Percentiles rank a stretch among this genome's conserved stretches.
These are phyloP conservation scores for Tetranychus truncatus DNA, from an alignment of 2,888 invertebrate genomes.

Conservation along the genomic window DNA sequence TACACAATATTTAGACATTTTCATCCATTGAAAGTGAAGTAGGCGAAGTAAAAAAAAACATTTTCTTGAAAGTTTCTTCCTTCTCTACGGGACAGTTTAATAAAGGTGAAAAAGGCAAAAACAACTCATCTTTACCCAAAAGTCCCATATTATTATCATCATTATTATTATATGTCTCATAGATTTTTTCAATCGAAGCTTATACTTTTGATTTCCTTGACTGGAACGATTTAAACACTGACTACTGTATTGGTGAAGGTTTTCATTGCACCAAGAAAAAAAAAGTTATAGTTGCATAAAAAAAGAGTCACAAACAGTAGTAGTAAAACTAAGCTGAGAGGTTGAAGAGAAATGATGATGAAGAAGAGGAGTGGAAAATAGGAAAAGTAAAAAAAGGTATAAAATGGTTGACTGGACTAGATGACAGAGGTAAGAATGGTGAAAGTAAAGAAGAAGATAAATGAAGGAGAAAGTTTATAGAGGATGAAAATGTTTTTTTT, in stretches of 20 bases:
- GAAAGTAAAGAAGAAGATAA: not conserved
- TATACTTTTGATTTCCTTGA: not conserved
- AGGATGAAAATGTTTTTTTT: not conserved
- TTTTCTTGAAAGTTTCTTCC: not conserved
- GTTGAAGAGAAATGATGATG: not conserved
- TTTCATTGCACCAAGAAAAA: not conserved
- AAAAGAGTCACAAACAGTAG: not conserved
- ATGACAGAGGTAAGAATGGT: not conserved
- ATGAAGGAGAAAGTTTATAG: slow-evolving; percentile 4
- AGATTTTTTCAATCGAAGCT: not conserved
- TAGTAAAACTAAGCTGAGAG: not conserved
- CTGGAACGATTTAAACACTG: not conserved
- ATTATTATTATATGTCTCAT: not conserved
- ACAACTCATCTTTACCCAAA: not conserved
- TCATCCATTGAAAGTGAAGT: not conserved
- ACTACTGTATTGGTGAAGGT: not conserved
- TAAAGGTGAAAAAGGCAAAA: too few species aligned
- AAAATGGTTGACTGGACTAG: not conserved
- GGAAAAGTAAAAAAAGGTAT: not conserved
- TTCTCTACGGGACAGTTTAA: not conserved
- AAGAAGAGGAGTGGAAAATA: not conserved
- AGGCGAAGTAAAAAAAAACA: not conserved
- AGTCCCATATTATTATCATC: not conserved
- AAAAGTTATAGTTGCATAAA: not conserved
- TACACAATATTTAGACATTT: not conserved